These are phyloP conservation scores for Zelostemma sp. DNA, from an alignment of 1,140 invertebrate species.

Conservation along the genomic window DNA sequence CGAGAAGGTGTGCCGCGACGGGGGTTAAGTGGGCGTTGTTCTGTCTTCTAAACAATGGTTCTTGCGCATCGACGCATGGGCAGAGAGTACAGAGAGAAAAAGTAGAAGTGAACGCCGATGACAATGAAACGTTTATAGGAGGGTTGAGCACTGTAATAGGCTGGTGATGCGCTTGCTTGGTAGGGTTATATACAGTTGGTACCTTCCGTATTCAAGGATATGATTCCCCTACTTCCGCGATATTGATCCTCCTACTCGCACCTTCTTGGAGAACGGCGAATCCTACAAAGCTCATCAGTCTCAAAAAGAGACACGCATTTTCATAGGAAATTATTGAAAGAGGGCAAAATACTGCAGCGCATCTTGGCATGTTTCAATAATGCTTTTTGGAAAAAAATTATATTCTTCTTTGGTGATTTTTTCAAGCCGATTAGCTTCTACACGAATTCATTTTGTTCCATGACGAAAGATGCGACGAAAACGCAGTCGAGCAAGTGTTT, in stretches of 20 bases:
- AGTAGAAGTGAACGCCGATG: slow-evolving; percentile 52
- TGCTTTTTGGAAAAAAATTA: too few species aligned
- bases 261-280: background rate
- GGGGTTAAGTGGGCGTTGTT: slow-evolving; percentile 41
- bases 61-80: slow-evolving; percentile 68
- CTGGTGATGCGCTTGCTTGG: slow-evolving; percentile 66
- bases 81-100: slow-evolving; percentile 51
- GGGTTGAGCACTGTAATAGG: slow-evolving; percentile 68
- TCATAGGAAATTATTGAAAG: too few species aligned
- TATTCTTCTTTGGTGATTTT: too few species aligned
- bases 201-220: background rate
- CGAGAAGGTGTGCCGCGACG: background rate
- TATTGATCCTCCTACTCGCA: background rate
- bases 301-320: too few species aligned
- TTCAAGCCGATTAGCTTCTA: too few species aligned
- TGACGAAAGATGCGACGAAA: background rate
- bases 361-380: too few species aligned
- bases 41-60: slow-evolving; percentile 63
- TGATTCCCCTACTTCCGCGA: background rate
- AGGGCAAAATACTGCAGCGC: too few species aligned
- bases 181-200: slow-evolving; percentile 43
- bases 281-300: too few species aligned
- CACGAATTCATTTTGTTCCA: too few species aligned
- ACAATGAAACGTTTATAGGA: slow-evolving; percentile 66
- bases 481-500: too few species aligned